phyloP scores from a whole-genome alignment of 2,888 invertebrate genomes.

The Vannuccia rotundouncinata region DNA sequence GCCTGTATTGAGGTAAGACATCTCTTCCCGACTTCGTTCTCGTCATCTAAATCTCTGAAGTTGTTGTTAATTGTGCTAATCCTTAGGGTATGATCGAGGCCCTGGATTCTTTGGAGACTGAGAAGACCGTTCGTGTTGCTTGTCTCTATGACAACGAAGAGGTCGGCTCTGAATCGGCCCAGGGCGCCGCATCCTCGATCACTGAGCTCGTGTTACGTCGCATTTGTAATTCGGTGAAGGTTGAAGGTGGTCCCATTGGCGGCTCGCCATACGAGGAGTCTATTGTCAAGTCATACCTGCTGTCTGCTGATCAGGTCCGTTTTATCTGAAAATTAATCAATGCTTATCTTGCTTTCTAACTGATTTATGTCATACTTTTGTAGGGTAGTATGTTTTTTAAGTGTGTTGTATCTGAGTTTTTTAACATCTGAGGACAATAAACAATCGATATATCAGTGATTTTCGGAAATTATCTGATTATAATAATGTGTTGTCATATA shows the following conservation, averaged over 20 bases:
- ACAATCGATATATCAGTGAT: no score
- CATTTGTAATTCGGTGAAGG: constrained; percentile 42
- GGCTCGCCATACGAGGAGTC: constrained; percentile 53
- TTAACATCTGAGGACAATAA: no score
- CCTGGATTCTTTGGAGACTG: constrained; percentile 47
- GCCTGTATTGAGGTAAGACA: constrained; percentile 53
- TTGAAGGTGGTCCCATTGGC: neutral
- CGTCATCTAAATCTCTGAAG: no score
- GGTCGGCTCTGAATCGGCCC: constrained; percentile 59
- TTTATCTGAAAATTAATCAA: no score
- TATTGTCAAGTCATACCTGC: constrained; percentile 57
- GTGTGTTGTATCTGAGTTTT: no score
- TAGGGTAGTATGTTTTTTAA: no score
- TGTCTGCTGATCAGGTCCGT: constrained; percentile 51
- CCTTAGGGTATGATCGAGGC: constrained; percentile 56
- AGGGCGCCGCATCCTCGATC: constrained; percentile 58
- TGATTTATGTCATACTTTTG: no score
- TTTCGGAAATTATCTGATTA: no score
- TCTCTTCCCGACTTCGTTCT: no score
- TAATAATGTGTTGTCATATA: no score
- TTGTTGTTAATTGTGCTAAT: constrained; percentile 35
- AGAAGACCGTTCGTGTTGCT: constrained; percentile 57
- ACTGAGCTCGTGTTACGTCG: constrained; percentile 57
- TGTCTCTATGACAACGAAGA: constrained; percentile 60
- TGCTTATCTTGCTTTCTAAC: no score